Conservation (phyloP, 2,888 invertebrate species). For the Mantis religiosa region DNA sequence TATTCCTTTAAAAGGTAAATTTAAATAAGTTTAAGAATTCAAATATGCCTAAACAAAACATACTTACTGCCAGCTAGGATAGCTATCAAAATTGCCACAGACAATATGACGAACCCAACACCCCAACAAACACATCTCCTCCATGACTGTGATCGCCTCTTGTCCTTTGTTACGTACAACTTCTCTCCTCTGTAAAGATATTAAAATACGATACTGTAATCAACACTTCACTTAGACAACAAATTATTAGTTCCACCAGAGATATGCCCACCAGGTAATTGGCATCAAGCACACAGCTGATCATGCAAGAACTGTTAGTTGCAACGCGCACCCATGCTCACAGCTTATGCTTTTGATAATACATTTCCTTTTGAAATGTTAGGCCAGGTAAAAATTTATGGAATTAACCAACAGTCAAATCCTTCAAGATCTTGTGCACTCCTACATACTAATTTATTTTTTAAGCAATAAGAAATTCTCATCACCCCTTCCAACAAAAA, state of each 20-base stretch:
- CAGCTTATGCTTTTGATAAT: background rate
- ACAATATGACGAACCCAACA: conserved; percentile 59
- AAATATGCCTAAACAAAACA: background rate
- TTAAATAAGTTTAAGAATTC: no score
- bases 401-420: background rate
- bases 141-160: conserved; percentile 64
- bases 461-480: background rate
- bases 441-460: background rate
- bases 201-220: background rate
- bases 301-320: background rate
- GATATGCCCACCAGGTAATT: background rate
- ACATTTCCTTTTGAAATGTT: background rate
- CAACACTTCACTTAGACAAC: background rate
- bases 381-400: background rate
- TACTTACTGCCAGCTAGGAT: conserved; percentile 71
- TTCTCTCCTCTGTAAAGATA: conserved; percentile 67
- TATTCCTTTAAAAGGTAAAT: no score
- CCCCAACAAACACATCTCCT: conserved; percentile 66
- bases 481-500: background rate
- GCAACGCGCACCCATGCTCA: background rate
- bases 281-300: background rate
- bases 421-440: background rate
- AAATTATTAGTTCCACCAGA: background rate
- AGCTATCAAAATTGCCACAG: conserved; percentile 63
- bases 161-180: conserved; percentile 76